These are phyloP conservation scores for Bathynomus jamesi DNA, from an alignment of 1,140 invertebrate species.

Conservation along the genomic window DNA sequence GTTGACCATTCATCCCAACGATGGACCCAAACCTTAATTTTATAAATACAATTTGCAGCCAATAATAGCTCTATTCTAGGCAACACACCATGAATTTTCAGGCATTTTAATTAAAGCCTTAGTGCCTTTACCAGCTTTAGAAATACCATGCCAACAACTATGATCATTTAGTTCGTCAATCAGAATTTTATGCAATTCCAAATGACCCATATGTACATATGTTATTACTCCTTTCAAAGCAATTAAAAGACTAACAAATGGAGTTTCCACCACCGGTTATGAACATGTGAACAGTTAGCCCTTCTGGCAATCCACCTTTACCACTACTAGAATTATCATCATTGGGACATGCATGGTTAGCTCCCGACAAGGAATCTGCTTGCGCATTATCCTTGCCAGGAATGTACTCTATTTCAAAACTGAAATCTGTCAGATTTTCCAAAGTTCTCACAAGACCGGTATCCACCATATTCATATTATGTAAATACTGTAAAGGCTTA, in stretches of 20 bases:
- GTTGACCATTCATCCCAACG: slow-evolving; percentile 2
- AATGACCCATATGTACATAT: not conserved
- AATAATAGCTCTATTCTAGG: not conserved
- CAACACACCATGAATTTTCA: not conserved
- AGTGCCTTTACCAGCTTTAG: not conserved
- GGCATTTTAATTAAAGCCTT: not conserved
- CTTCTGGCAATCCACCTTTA: no score
- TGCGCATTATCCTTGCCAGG: slow-evolving; percentile 1
- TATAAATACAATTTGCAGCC: not conserved
- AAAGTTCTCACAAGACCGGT: not conserved
- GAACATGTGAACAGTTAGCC: no score
- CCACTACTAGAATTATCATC: no score
- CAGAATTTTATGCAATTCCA: not conserved
- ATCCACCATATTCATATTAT: not conserved
- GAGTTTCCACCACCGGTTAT: not conserved
- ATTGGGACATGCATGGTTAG: no score
- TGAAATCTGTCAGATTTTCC: slow-evolving; percentile 3
- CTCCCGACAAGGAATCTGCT: not conserved
- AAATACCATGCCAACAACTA: not conserved
- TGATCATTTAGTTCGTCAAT: not conserved
- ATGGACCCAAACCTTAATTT: not conserved
- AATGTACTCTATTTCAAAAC: not conserved
- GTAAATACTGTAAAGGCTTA: not conserved
- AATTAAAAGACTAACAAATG: not conserved
- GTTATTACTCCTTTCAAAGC: not conserved